Evolutionary conservation across 92 coral and sea anemone species (phyloP).

Genomic region (Actinernus sp.): DNA sequence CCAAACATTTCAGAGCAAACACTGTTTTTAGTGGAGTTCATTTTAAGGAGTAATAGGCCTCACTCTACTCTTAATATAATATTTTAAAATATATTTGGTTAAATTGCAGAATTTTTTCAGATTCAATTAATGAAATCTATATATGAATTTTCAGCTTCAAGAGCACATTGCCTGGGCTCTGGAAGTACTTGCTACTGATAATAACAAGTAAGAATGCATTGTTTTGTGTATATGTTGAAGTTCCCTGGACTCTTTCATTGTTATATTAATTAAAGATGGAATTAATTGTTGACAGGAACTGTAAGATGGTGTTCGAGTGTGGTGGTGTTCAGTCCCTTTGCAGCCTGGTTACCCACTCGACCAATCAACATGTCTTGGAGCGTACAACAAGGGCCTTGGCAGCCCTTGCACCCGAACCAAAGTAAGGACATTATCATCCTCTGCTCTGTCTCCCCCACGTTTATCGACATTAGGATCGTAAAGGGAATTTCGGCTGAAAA

Average conservation of each 20-base stretch:
- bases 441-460: too few species aligned
- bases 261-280: too few species aligned
- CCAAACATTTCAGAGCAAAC: too few species aligned
- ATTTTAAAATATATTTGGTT: too few species aligned
- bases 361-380: conserved; percentile 75
- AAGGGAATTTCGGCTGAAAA: too few species aligned
- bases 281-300: conserved; percentile 54
- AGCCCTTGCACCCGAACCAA: conserved; percentile 70
- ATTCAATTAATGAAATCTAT: too few species aligned
- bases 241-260: too few species aligned
- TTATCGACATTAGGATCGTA: too few species aligned
- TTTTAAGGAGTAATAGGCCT: too few species aligned
- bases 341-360: conserved; percentile 54
- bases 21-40: too few species aligned
- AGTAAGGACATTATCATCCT: conserved; percentile 68
- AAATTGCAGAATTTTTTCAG: too few species aligned
- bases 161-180: conserved; percentile 90
- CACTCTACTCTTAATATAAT: too few species aligned
- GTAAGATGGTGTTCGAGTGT: conserved; percentile 69
- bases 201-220: conserved; percentile 61
- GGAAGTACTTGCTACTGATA: conserved; percentile 76
- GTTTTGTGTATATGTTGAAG: neutral
- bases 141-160: conserved; percentile 83
- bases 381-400: conserved; percentile 84
- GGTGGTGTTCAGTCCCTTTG: conserved; percentile 85